These are phyloP conservation scores for Pipistrellus kuhlii DNA, from an alignment of 2,797 vertebrate species.

Conservation along the genomic window DNA sequence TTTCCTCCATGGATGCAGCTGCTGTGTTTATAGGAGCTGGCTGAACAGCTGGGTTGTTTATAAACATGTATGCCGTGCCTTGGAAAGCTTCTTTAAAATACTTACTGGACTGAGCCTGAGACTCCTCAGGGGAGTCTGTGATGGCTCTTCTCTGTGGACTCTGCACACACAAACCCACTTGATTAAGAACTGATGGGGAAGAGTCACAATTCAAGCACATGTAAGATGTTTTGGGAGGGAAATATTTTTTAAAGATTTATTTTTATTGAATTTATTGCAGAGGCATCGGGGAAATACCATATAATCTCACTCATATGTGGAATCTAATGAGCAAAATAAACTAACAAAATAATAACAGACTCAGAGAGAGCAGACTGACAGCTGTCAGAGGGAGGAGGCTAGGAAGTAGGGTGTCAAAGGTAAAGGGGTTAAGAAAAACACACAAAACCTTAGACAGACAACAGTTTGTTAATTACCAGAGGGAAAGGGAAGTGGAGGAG, in stretches of 20 bases:
- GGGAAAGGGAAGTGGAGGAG: too few relatives aligned
- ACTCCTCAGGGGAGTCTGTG: background rate
- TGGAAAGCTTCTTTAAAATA: conserved; percentile 55
- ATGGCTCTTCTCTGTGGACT: conserved; percentile 61
- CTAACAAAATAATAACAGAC: too few relatives aligned
- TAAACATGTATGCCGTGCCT: background rate
- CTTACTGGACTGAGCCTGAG: conserved; percentile 49
- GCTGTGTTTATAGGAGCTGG: background rate
- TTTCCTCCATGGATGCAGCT: background rate
- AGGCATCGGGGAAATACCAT: too few relatives aligned
- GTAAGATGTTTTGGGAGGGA: conserved; percentile 57
- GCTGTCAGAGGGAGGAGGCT: too few relatives aligned
- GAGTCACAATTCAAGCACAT: conserved; percentile 71
- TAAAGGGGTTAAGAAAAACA: too few relatives aligned
- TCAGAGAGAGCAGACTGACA: too few relatives aligned
- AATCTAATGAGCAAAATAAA: too few relatives aligned
- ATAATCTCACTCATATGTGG: too few relatives aligned
- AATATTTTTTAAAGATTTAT: conserved; percentile 16
- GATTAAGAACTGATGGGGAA: conserved; percentile 74
- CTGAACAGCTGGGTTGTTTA: background rate
- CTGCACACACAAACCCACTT: conserved; percentile 68
- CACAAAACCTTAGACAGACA: too few relatives aligned
- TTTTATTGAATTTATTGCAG: background rate
- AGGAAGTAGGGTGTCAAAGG: too few relatives aligned
- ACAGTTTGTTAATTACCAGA: too few relatives aligned